phyloP scores from a whole-genome alignment of 2,113 vertebrate genomes.

The Acanthochromis polyacanthus region DNA sequence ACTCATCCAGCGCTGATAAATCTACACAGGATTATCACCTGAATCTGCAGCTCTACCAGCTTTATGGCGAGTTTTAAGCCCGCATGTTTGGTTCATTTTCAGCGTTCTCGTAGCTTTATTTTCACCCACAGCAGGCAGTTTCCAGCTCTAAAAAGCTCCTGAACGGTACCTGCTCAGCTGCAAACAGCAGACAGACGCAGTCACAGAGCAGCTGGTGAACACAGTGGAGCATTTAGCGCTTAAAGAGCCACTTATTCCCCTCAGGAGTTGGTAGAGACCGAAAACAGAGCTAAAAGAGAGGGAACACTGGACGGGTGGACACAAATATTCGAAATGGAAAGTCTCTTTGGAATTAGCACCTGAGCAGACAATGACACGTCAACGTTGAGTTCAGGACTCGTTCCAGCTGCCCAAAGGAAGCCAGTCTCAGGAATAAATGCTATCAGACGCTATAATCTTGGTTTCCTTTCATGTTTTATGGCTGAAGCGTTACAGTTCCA shows the following conservation, averaged over 20 bases:
- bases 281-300: neutral
- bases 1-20: too few relatives aligned
- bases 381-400: neutral
- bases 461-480: neutral
- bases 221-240: conserved; percentile 17
- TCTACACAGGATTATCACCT: neutral
- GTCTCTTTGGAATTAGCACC: too few relatives aligned
- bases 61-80: too few relatives aligned
- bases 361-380: neutral
- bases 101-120: neutral
- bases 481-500: too few relatives aligned
- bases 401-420: neutral
- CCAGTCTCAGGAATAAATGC: too few relatives aligned
- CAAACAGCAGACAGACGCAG: neutral
- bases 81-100: neutral
- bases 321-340: too few relatives aligned
- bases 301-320: too few relatives aligned
- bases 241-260: neutral
- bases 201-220: neutral
- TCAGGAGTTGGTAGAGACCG: neutral
- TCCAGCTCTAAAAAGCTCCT: neutral
- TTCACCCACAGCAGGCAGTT: neutral
- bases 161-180: neutral
- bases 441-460: neutral
- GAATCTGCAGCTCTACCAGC: neutral